Base-by-base conservation (phyloP, 2,113 vertebrate genomes). In the Antechinus flavipes region DNA sequence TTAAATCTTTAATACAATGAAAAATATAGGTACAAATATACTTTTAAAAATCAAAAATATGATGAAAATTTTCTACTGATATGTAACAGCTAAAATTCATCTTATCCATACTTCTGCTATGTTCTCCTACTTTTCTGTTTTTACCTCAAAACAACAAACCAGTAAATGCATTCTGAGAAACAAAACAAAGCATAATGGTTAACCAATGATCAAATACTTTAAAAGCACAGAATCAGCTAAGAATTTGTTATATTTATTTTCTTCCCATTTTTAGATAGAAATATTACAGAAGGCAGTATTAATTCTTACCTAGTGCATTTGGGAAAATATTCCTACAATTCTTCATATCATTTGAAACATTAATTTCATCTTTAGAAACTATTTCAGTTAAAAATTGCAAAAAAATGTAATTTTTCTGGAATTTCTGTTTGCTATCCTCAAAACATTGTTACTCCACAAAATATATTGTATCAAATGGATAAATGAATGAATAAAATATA, bases 211-310 rank as follows among this genome's bases (percentile, higher is more conserved):
- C 42, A 97, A 92, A 90, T 12, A 23, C 5, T 95, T 94, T 23
- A 54, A 94, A 50, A 93, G 46, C 24, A 61, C n/a, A 2, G 92
- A 42, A n/a, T n/a, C 58, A 6, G 23, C 2, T 55, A 54, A 30
- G 50, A 23, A 16, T 76, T 93, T 90, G 53, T 68, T 91, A 27
- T 89, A 90, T 90, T 94, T 94, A n/a, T 54, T 2, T 91, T 91
- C 9, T 47, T 95, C 55, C 12, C 4, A 61, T 47, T 58, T 93
- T 90, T 92, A 1, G 19, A 89, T 93, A 56, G 56, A 54, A 94
- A 84, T 90, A 94, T 95, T 16, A 22, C n/a, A n/a, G 53, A 94
- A 95, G 22, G 0, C 46, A 61, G 94, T 94, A 23, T 55, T 95
- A 54, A 91, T n/a, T 96, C 93, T 95, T 0, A 11, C 93, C 49